A percentile compares a stretch with the other conserved stretches of the same genome.
These are phyloP conservation scores for Craseonycteris thonglongyai DNA, from an alignment of 2,113 vertebrate species.

Conservation along the genomic window DNA sequence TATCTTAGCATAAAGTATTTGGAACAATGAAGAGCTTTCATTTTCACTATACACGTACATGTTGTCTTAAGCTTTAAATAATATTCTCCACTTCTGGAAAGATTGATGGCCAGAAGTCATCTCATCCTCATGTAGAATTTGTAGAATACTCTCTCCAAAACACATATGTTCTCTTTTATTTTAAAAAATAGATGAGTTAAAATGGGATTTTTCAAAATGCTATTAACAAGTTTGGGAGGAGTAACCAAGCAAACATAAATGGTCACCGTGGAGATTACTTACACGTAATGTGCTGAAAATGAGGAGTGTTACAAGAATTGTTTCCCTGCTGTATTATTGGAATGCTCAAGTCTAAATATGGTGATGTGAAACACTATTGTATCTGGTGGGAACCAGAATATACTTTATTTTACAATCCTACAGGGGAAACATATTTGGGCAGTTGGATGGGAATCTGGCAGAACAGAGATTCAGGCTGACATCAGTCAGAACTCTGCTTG, in stretches of 20 bases:
- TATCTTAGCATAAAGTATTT: background rate
- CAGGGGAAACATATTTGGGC: conserved; percentile 54
- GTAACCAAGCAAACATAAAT: conserved; percentile 27
- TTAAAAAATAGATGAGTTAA: background rate
- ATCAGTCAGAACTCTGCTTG: conserved; percentile 20
- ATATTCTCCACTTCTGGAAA: background rate
- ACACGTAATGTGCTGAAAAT: conserved; percentile 36
- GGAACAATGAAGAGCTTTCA: background rate
- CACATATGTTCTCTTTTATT: background rate
- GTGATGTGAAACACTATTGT: conserved; percentile 25
- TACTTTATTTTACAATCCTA: conserved; percentile 50
- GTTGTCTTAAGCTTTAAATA: background rate
- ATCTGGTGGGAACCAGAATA: conserved; percentile 42
- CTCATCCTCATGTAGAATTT: background rate
- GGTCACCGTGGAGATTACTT: background rate
- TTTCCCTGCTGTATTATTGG: conserved; percentile 40
- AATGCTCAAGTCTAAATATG: conserved; percentile 51
- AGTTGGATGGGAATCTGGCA: conserved; percentile 33
- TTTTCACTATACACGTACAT: background rate
- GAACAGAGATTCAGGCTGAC: conserved; percentile 33
- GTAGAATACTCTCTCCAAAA: background rate
- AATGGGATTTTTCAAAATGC: conserved; percentile 39
- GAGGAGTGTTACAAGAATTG: conserved; percentile 34
- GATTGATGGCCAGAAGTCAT: background rate
- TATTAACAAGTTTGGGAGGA: conserved; percentile 27